Evolutionary conservation across 2,113 vertebrate genomes (phyloP).

Genomic region (Nothoprocta pentlandii): DNA sequence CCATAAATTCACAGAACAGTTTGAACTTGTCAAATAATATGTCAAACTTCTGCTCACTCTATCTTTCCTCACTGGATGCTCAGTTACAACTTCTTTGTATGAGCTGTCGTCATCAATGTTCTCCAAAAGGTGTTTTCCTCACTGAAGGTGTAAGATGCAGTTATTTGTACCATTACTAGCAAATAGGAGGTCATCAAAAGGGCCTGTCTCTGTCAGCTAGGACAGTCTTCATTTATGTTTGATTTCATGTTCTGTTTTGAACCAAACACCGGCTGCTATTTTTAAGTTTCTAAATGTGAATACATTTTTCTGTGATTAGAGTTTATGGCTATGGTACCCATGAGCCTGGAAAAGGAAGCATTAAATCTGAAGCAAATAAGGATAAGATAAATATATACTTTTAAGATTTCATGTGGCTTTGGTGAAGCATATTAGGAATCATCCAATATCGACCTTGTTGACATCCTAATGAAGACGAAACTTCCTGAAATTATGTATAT

Average conservation of each 20-base stretch:
- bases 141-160: not conserved
- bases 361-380: not conserved
- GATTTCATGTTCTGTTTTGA: not conserved
- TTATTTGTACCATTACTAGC: not conserved
- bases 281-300: not conserved
- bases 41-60: not conserved
- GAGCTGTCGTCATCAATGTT: not conserved
- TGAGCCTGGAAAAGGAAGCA: not conserved
- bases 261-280: not conserved
- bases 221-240: not conserved
- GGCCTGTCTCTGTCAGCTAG: not conserved
- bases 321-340: not conserved
- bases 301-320: not conserved
- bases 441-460: not conserved
- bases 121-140: not conserved
- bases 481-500: not conserved
- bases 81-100: not conserved
- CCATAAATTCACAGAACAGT: not conserved
- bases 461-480: not conserved
- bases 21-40: not conserved
- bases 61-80: not conserved
- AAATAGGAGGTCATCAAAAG: not conserved
- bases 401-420: not conserved
- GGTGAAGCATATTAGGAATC: not conserved
- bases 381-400: rapidly evolving